Base-by-base conservation (phyloP, 2,888 invertebrate species). In the Cylindroiulus punctatus region DNA sequence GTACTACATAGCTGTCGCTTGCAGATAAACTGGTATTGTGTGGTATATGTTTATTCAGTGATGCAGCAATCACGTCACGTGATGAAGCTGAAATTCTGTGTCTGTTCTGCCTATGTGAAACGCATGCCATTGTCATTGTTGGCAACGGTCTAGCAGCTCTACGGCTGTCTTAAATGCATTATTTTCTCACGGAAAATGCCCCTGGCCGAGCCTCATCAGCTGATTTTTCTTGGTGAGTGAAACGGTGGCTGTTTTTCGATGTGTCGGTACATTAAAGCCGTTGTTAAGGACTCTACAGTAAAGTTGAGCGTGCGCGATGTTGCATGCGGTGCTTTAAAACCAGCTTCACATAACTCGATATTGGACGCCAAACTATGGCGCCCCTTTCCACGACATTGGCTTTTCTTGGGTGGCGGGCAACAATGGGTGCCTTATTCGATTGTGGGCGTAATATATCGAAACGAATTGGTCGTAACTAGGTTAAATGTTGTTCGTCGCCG, bases 391-490 rank as follows among this genome's bases (percentile, higher is more conserved):
- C 2, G 52, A n/a, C 52, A 19, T n/a, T n/a, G n/a, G 65, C 65
- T 76, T 30, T 76, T 76, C 30, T 76, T 30, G 76, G 65, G 22
- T 12, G 65, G 26, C 22, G 22, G 1, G 65, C 17, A 76, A 76
- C 76, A 76, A 76, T 76, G 76, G 76, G 30, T 30, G 30, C 26
- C 26, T 76, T 76, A 76, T 76, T 76, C 30, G 76, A 76, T 76
- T 76, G 76, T 12, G 26, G 76, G 76, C 76, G 76, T 76, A 76
- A 76, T 76, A 76, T 76, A 76, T 76, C 76, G 76, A 76, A 30
- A 30, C 76, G 76, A 76, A 76, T 76, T 30, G 76, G 26, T 76
- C 76, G 76, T 76, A 76, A 76, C 26, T 76, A 76, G 76, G 76
- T 76, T 76, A 76, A 76, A 76, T 76, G 76, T 76, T 76, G 30